Base-by-base conservation (phyloP, 2,888 invertebrate genomes). In the Schizaphis graminum region DNA sequence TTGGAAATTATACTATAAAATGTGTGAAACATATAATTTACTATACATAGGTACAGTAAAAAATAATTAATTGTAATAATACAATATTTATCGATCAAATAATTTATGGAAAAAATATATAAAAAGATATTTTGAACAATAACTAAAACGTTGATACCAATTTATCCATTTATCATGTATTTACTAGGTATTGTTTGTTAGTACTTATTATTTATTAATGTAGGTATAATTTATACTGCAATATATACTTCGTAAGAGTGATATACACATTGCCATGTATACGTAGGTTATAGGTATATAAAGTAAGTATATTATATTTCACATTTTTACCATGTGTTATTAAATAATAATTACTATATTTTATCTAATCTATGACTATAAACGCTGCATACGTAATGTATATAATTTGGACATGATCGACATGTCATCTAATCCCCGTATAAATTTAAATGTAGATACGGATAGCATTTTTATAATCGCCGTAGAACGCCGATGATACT, bases 361-460 rank as follows among this genome's bases (percentile, higher is more conserved):
- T 77, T 77, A 77, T 77, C 77, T 77, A 35, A 77, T 77, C 77
- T 77, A 77, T 35, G 77, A 77, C 35, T 35, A 77, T 77, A 77
- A 28, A 13, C 67, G 77, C 26, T 35, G 16, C 21, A 35, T 35
- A 57, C 26, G 26, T 26, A 77, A 77, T 77, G 21, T 77, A n/a
- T n/a, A 28, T n/a, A 16, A 16, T 77, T 77, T 35, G 77, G 77
- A 35, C 35, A 77, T 77, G 77, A 77, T 77, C 77, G 77, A 35
- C 77, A 21, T 21, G 77, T 77, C 41, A 44, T 44, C 35, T 77
- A 77, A 35, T 77, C 77, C 35, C 21, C 21, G 21, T 77, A 67
- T 44, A 44, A 44, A 44, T 44, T 3, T 44, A 44, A 77, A 77
- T 16, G 35, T 77, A 35, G 35, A 35, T 35, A 77, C 21, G 35